phyloP scores from a whole-genome alignment of 1,140 invertebrate species.

The Drosophila equinoxialis region DNA sequence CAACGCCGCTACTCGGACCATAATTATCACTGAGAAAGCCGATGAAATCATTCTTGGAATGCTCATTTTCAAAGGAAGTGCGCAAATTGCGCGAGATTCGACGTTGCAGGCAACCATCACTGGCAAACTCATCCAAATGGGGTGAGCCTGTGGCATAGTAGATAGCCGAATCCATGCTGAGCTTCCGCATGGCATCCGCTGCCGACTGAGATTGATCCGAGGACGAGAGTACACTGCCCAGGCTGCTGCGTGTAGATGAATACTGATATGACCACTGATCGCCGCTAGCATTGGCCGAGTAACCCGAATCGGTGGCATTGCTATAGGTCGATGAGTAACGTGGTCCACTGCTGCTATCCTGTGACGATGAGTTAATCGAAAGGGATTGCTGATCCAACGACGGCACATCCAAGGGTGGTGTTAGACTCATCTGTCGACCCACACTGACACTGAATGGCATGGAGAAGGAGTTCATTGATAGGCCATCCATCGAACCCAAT shows the following conservation, averaged over 20 bases:
- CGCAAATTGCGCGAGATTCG: slow-evolving; percentile 81
- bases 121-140: slow-evolving; percentile 64
- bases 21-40: slow-evolving; percentile 81
- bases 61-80: slow-evolving; percentile 82
- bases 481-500: slow-evolving; percentile 74
- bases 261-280: slow-evolving; percentile 82
- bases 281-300: slow-evolving; percentile 68
- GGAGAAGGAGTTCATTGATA: slow-evolving; percentile 81
- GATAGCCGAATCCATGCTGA: slow-evolving; percentile 73
- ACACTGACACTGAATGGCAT: slow-evolving; percentile 76
- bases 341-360: slow-evolving; percentile 54
- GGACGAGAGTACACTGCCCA: slow-evolving; percentile 75
- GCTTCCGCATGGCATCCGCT: slow-evolving; percentile 67
- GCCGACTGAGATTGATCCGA: slow-evolving; percentile 60
- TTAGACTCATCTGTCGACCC: slow-evolving; percentile 71
- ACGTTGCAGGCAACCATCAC: slow-evolving; percentile 78
- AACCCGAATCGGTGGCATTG: slow-evolving; percentile 81
- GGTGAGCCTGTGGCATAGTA: slow-evolving; percentile 58
- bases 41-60: slow-evolving; percentile 79
- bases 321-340: slow-evolving; percentile 78
- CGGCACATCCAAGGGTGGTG: slow-evolving; percentile 76
- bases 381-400: slow-evolving; percentile 63
- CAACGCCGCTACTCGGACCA: slow-evolving; percentile 12
- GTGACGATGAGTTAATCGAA: slow-evolving; percentile 46
- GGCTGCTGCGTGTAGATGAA: slow-evolving; percentile 78